These are phyloP conservation scores for Solenopsis invicta DNA, from an alignment of 1,140 invertebrate genomes.

Conservation along the genomic window DNA sequence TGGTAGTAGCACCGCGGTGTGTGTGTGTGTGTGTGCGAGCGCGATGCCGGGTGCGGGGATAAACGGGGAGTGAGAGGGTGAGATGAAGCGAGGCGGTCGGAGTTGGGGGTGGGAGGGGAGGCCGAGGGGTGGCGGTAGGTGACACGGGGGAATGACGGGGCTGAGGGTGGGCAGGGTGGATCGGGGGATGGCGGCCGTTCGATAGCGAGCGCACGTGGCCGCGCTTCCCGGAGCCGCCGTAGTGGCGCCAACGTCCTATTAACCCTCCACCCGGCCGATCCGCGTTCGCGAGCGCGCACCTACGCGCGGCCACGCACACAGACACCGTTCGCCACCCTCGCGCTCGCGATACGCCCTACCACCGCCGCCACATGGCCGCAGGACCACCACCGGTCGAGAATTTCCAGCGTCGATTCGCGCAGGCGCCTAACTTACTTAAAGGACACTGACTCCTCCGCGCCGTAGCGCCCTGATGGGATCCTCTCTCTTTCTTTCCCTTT, in stretches of 20 bases:
- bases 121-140: conserved; percentile 63
- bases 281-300: conserved; percentile 55
- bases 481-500: conserved; percentile 62
- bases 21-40: neutral
- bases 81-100: conserved; percentile 63
- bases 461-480: conserved; percentile 63
- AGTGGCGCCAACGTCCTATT: conserved; percentile 85
- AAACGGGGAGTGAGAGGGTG: conserved; percentile 54
- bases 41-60: conserved; percentile 72
- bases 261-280: conserved; percentile 73
- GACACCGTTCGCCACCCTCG: conserved; percentile 18
- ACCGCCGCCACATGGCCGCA: conserved; percentile 63
- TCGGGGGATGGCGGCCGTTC: conserved; percentile 83
- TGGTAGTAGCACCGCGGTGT: conserved; percentile 45
- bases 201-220: conserved; percentile 86
- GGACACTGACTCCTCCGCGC: conserved; percentile 83
- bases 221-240: conserved; percentile 83
- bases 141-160: conserved; percentile 74
- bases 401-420: conserved; percentile 78
- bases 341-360: conserved; percentile 40
- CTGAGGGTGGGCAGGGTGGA: conserved; percentile 70
- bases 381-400: conserved; percentile 69
- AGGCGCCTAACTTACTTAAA: conserved; percentile 84
- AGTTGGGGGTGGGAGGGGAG: conserved; percentile 43
- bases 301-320: neutral